phyloP scores from a whole-genome alignment of 2,888 invertebrate species.

The Azorinus chamasolen region DNA sequence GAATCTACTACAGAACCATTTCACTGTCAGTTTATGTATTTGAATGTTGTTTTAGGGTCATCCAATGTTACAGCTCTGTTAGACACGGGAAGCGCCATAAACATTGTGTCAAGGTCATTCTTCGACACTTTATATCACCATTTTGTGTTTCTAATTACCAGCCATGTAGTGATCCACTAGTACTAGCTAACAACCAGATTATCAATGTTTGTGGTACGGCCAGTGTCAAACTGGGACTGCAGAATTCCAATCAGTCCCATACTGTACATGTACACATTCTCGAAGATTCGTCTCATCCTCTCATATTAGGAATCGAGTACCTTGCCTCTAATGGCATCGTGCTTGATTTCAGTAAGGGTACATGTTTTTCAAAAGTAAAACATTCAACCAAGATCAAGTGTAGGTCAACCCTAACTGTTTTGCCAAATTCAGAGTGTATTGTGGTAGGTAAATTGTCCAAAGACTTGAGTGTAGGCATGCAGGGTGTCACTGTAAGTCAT shows the following conservation, averaged over 20 bases:
- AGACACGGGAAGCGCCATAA: constrained; percentile 32
- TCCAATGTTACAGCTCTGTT: constrained; percentile 19
- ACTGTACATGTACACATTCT: constrained; percentile 30
- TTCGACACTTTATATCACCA: constrained; percentile 18
- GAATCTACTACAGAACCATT: too few relatives aligned
- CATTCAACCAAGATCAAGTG: constrained; percentile 24
- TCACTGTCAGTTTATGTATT: constrained; percentile 18
- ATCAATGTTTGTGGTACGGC: constrained; percentile 24
- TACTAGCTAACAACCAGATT: constrained; percentile 25
- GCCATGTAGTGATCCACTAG: constrained; percentile 5
- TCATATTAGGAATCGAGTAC: constrained; percentile 30
- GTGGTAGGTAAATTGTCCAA: constrained; percentile 12
- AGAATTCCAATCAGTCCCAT: background rate
- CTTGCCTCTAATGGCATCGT: constrained; percentile 6
- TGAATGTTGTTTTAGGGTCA: constrained; percentile 11
- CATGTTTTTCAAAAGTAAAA: constrained; percentile 18
- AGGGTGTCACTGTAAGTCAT: constrained; percentile 27
- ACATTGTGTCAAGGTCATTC: constrained; percentile 5
- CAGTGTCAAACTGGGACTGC: constrained; percentile 6
- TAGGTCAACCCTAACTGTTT: constrained; percentile 3
- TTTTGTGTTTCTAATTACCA: too few relatives aligned
- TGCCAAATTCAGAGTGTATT: constrained; percentile 38
- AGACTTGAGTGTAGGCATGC: constrained; percentile 20
- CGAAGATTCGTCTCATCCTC: constrained; percentile 33
- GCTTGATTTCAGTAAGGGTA: constrained; percentile 24